Conservation (phyloP, 2,888 invertebrate genomes). For the Melanophora roralis region DNA sequence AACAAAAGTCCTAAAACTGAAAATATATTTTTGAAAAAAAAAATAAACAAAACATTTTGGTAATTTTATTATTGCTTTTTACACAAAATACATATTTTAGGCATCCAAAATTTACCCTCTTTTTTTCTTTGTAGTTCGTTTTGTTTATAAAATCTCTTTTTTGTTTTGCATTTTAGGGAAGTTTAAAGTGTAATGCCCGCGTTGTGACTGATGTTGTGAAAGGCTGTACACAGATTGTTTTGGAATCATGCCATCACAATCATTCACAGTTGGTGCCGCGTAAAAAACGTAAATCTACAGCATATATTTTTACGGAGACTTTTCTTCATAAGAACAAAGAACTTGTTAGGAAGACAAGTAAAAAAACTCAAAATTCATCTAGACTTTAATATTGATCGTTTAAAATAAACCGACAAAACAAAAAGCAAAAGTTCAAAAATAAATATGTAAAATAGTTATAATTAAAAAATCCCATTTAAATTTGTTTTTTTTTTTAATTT, state of each 20-base stretch:
- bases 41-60: too few species aligned
- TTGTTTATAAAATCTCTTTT: background rate
- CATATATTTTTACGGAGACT: constrained; percentile 40
- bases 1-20: too few species aligned
- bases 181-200: constrained; percentile 76
- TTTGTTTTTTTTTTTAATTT: too few species aligned
- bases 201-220: constrained; percentile 76
- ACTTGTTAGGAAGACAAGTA: constrained; percentile 22
- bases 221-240: constrained; percentile 75
- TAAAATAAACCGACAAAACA: background rate
- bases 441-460: constrained; percentile 26
- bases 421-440: constrained; percentile 10
- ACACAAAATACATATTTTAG: background rate
- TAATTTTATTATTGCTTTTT: background rate
- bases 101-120: background rate
- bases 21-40: too few species aligned
- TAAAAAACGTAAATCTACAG: constrained; percentile 69
- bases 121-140: background rate
- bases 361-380: constrained; percentile 35
- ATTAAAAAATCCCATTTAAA: too few species aligned
- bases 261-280: constrained; percentile 71
- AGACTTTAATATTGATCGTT: constrained; percentile 13
- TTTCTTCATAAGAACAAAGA: constrained; percentile 27
- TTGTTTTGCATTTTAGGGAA: constrained; percentile 69
- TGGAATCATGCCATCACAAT: constrained; percentile 74